Percentiles rank a stretch among this genome's conserved stretches.
Evolutionary conservation across 2,888 invertebrate genomes (phyloP).

Genomic region (Theretra japonica): DNA sequence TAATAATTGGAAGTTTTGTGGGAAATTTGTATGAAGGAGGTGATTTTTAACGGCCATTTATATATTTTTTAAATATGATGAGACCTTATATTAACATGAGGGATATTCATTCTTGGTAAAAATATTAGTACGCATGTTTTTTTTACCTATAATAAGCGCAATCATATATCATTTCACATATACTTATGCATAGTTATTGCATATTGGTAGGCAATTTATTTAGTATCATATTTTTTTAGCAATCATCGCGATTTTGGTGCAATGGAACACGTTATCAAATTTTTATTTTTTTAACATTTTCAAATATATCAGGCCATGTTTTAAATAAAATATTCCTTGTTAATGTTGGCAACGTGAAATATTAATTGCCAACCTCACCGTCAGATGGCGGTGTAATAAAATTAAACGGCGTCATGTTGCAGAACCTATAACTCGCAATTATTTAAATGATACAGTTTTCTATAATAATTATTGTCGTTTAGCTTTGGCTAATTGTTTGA

Average conservation of each 20-base stretch:
- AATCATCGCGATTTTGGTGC: no score
- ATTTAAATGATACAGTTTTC: slow-evolving; percentile 36
- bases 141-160: background rate
- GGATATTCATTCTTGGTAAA: no score
- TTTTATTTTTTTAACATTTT: background rate
- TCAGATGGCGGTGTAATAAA: slow-evolving; percentile 41
- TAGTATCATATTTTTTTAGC: no score
- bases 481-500: slow-evolving; percentile 5
- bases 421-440: slow-evolving; percentile 42
- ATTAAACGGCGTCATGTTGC: slow-evolving; percentile 45
- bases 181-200: background rate
- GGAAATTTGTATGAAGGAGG: no score
- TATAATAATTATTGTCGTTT: slow-evolving; percentile 20
- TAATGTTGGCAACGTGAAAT: slow-evolving; percentile 33
- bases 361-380: slow-evolving; percentile 37
- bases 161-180: background rate
- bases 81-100: no score
- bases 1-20: no score
- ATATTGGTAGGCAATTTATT: background rate
- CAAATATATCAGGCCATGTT: background rate
- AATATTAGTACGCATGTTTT: background rate
- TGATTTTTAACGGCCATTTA: no score
- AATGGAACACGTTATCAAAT: background rate
- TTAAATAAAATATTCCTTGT: slow-evolving; percentile 12
- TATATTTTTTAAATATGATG: no score